Conservation (phyloP, 2,113 vertebrate genomes). For the Mirounga angustirostris region DNA sequence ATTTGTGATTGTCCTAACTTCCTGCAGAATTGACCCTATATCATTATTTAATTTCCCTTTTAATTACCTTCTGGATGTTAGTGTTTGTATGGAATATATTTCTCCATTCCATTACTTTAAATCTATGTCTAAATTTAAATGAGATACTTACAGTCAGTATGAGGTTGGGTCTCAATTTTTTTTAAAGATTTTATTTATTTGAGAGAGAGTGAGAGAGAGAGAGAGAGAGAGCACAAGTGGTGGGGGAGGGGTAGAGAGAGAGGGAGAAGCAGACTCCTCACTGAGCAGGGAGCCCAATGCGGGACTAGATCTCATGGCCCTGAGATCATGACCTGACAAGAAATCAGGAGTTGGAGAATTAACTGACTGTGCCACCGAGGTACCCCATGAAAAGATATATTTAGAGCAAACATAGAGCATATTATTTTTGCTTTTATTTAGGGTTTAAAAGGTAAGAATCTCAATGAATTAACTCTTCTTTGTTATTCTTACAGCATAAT, state of each 20-base stretch:
- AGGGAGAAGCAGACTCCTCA: neutral
- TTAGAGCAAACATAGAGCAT: neutral
- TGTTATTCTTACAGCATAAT: neutral
- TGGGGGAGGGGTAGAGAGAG: neutral
- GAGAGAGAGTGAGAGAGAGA: neutral
- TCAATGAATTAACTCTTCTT: neutral
- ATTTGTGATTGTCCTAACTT: neutral
- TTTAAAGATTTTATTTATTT: neutral
- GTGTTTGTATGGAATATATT: neutral
- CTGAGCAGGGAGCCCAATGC: neutral
- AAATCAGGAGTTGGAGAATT: neutral
- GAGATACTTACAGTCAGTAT: neutral
- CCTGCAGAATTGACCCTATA: neutral
- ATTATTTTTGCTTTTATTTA: neutral
- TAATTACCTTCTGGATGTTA: neutral
- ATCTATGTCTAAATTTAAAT: neutral
- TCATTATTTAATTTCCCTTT: neutral
- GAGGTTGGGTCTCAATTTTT: neutral
- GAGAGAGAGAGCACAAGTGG: neutral
- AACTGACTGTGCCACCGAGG: neutral
- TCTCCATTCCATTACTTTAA: neutral
- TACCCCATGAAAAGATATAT: neutral
- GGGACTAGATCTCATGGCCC: neutral
- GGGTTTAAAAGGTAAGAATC: neutral
- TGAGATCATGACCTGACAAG: neutral